These are phyloP conservation scores for Fratercula arctica DNA, from an alignment of 2,797 vertebrate species.

Conservation along the genomic window DNA sequence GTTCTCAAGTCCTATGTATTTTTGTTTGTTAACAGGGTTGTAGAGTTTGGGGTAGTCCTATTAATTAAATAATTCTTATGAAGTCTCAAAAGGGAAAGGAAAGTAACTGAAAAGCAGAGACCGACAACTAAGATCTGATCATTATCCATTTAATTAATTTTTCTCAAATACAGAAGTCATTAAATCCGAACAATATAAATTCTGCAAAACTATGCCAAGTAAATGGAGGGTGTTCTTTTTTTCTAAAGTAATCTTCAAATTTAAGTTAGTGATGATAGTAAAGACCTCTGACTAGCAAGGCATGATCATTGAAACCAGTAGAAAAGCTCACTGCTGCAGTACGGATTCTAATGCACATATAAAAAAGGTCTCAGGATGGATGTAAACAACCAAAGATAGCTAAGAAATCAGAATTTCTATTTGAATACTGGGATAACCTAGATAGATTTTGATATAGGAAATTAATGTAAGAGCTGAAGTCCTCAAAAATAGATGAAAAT, in stretches of 20 bases:
- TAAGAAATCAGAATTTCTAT: background rate
- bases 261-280: background rate
- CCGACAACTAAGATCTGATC: background rate
- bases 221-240: background rate
- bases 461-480: background rate
- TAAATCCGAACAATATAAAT: background rate
- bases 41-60: background rate
- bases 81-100: background rate
- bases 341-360: background rate
- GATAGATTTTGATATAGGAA: background rate
- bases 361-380: background rate
- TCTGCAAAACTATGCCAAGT: background rate
- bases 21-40: background rate
- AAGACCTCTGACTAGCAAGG: background rate
- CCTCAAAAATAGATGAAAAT: background rate
- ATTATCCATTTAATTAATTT: background rate
- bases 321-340: background rate
- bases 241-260: background rate
- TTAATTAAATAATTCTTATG: background rate
- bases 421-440: background rate
- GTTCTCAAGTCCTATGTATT: background rate
- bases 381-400: background rate
- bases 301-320: background rate
- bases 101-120: background rate
- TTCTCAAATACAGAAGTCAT: background rate